Base-by-base conservation (phyloP, 1,140 invertebrate genomes). In the Plectrocnemia conspersa region DNA sequence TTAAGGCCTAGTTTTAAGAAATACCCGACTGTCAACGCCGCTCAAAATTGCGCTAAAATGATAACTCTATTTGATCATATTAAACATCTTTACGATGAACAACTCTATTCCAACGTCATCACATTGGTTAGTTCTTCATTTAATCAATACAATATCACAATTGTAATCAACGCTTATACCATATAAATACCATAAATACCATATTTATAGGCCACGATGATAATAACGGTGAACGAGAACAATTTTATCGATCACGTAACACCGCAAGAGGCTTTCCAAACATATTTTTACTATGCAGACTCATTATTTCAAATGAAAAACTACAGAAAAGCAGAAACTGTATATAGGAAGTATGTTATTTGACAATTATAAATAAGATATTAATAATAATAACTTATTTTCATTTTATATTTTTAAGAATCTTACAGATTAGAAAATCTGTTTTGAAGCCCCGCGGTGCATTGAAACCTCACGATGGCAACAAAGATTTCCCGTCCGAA, bases 371-470 rank as follows among this genome's bases (percentile, higher is more conserved):
- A 40, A 40, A 9, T 7, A 9, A 40, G 6, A 15, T 40, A 40
- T 9, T 10, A 19, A 16, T 10, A 21, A 45, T 45, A 6, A 24
- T 22, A 11, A 10, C 15, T 15, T 19, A 15, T 6, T 45, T 6
- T 7, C n/a, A 22, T 25, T 24, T 22, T 41, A 24, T 45, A 15
- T 44, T 16, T 42, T 48, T 11, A 35, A 81, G 82, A 66, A 82
- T 82, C 4, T 66, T 89, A 5, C 81, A 83, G 57, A 77, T 84
- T 58, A 77, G 79, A 49, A 88, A 88, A 69, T 79, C 79, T 38
- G 68, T 87, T 22, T 65, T 82, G 5, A 87, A 86, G 65, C 77
- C 68, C 52, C 80, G 78, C 63, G 73, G 68, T 2, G 33, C 50
- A 6, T 21, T 11, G 1, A 61, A 61, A 40, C 36, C 55, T 4